Evolutionary conservation across 53 echinoderm and acorn worm species (phyloP).

Genomic region (Holothuria scabra): DNA sequence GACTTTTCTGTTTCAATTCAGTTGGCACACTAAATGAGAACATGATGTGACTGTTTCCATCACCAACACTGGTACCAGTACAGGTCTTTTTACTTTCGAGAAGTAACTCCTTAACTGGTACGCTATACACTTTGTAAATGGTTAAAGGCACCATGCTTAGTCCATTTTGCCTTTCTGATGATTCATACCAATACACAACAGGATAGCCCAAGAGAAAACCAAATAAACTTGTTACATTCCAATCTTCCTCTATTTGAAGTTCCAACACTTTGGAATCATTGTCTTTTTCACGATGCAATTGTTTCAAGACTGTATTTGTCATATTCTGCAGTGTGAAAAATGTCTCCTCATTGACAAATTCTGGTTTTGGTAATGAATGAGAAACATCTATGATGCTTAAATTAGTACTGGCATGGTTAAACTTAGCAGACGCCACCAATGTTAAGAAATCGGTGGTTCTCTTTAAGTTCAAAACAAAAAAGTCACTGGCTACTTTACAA

Average conservation of each 20-base stretch:
- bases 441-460: neutral
- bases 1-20: neutral
- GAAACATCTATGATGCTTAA: constrained; percentile 12
- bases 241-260: neutral
- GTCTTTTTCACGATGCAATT: no score
- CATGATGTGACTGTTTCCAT: neutral
- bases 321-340: neutral
- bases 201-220: constrained; percentile 37
- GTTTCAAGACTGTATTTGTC: neutral
- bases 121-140: constrained; percentile 23
- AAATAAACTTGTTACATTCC: constrained; percentile 23
- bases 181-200: constrained; percentile 6
- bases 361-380: neutral
- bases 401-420: neutral
- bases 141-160: constrained; percentile 8
- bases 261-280: neutral
- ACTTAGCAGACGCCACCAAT: neutral
- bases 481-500: constrained; percentile 3
- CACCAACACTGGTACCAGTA: no score
- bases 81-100: no score
- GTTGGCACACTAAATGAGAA: constrained; percentile 31
- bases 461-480: constrained; percentile 8
- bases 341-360: neutral
- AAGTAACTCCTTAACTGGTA: neutral
- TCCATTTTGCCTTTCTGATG: constrained; percentile 7